These are phyloP conservation scores for Salvator merianae DNA, from an alignment of 2,113 vertebrate genomes.

Conservation along the genomic window DNA sequence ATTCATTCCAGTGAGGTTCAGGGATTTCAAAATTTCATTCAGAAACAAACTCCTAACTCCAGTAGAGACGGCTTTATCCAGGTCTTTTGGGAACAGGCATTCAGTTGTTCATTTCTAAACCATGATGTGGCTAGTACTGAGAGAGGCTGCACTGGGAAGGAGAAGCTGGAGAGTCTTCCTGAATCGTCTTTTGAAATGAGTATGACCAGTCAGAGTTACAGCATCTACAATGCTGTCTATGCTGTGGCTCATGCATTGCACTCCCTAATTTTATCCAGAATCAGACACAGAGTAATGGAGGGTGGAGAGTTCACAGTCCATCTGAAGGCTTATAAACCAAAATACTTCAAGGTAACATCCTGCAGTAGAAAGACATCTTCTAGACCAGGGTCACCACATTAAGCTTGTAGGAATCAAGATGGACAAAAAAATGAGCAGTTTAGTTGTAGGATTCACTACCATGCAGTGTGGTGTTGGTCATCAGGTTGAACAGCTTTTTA, in stretches of 20 bases:
- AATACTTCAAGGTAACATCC: constrained; percentile 5
- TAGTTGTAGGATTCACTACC: too few species aligned
- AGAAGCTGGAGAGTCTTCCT: background rate
- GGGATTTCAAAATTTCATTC: background rate
- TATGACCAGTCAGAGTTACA: constrained; percentile 25
- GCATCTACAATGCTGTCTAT: constrained; percentile 17
- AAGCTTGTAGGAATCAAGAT: too few species aligned
- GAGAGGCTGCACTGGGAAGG: background rate
- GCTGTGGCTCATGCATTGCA: background rate
- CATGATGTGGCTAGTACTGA: background rate
- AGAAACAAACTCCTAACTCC: background rate
- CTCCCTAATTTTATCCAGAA: background rate
- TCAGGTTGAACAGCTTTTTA: too few species aligned
- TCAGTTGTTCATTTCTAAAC: constrained; percentile 1
- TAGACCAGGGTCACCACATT: too few species aligned
- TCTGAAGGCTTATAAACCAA: background rate
- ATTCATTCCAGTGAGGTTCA: background rate
- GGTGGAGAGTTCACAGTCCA: background rate
- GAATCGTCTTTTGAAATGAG: constrained; percentile 2
- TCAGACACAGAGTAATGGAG: background rate
- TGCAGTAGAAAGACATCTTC: too few species aligned
- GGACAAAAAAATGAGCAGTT: too few species aligned
- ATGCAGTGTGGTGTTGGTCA: too few species aligned
- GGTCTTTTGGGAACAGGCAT: constrained; percentile 28
- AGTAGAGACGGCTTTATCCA: background rate